A percentile compares a stretch with the other conserved stretches of the same genome.
These are phyloP conservation scores for Tineola bisselliella DNA, from an alignment of 2,888 invertebrate species.

Conservation along the genomic window DNA sequence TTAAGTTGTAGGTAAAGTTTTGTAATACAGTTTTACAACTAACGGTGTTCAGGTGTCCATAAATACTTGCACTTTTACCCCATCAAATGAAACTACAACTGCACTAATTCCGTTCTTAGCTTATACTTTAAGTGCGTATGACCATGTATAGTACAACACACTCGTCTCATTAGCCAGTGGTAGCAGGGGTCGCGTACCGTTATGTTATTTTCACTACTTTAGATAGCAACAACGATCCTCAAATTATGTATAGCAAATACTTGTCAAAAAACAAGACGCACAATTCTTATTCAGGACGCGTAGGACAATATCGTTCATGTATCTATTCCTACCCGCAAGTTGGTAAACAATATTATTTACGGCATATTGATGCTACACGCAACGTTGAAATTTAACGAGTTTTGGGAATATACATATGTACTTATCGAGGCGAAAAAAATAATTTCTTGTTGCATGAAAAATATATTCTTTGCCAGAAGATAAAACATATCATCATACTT, in stretches of 20 bases:
- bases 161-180: no score
- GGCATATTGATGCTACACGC: constrained; percentile 34
- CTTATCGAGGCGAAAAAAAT: neutral
- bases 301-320: constrained; percentile 26
- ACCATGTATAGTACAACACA: no score
- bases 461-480: neutral
- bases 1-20: no score
- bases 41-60: no score
- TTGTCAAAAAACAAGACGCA: neutral
- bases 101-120: no score
- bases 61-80: no score
- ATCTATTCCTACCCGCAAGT: constrained; percentile 11
- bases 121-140: no score
- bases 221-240: neutral
- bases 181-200: no score
- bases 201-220: neutral
- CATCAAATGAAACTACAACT: no score
- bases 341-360: constrained; percentile 26
- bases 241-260: neutral
- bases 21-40: no score
- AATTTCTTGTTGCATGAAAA: neutral
- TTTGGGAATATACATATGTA: constrained; percentile 25
- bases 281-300: constrained; percentile 29
- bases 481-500: neutral
- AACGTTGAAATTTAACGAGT: constrained; percentile 32